Evolutionary conservation across 2,888 invertebrate species (phyloP), one percentile per base, ranked within the genome.

Genomic region (Auanema freiburgensis): DNA sequence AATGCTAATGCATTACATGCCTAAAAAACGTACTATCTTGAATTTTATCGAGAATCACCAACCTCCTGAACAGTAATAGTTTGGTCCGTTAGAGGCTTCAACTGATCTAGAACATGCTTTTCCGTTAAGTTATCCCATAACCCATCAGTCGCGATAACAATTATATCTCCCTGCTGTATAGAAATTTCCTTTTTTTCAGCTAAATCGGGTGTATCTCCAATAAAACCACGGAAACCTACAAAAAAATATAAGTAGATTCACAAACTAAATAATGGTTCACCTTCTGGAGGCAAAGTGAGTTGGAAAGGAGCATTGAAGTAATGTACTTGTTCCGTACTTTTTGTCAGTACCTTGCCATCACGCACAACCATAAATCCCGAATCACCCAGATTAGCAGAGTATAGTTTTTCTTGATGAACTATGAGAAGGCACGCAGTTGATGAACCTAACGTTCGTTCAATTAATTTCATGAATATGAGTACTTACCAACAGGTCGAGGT

Each of bases 281-380:
- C 72, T 12, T 81, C 80, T 6, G 96, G 96, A 43, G 95, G 92
- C 78, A 96, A 87, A 55, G 95, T 92, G 72, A 97, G 88, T 86
- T 97, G 97, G 88, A 93, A 97, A 3, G 97, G 97, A 44, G 97
- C 96, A 87, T 97, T 97, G 86, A 97, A 97, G 87, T 96, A 96
- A 86, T 97, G 97, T 83, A 95, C 94, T 84, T 97, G 97, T 85
- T 97, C 97, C 81, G 92, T 91, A 4, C 95, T 95, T 69, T 92
- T 90, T 84, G 93, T 92, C 25, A 97, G 90, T 21, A 62, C 68
- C 77, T 90, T 88, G 21, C 93, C 93, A 57, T 89, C 88, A 23
- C 94, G 88, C 61, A 93, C 91, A 58, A 97, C 91, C 87, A 96
- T 90, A 86, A 93, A 96, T 14, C 97, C 97, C 84, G 95, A 95